phyloP scores from a whole-genome alignment of 64 coral and sea anemone species.

The Pocillopora verrucosa region DNA sequence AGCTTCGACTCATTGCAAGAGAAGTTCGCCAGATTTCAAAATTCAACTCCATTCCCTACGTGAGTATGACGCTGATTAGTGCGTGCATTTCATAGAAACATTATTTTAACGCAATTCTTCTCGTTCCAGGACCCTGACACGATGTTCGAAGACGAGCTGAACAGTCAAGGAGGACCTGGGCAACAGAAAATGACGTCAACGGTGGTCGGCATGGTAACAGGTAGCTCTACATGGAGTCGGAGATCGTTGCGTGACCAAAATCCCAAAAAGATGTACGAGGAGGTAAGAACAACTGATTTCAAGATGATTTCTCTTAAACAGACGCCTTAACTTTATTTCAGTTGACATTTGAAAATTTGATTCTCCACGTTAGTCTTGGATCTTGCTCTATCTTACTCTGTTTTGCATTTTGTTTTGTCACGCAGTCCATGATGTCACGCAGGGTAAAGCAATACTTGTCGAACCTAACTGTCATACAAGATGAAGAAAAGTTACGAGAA shows the following conservation, averaged over 20 bases:
- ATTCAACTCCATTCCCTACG: slow-evolving; percentile 79
- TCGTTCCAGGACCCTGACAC: slow-evolving; percentile 58
- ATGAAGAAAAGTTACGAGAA: slow-evolving; percentile 80
- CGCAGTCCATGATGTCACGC: slow-evolving; percentile 76
- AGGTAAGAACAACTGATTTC: slow-evolving; percentile 42
- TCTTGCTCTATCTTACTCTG: not conserved
- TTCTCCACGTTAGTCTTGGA: too few species aligned
- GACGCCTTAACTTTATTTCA: too few species aligned
- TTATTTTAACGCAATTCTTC: not conserved
- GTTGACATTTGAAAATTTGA: too few species aligned
- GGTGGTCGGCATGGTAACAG: slow-evolving; percentile 91
- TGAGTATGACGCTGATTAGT: slow-evolving; percentile 30
- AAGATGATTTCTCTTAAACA: not conserved
- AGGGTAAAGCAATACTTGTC: slow-evolving; percentile 67
- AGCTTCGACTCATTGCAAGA: slow-evolving; percentile 88
- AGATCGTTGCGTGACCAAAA: slow-evolving; percentile 71
- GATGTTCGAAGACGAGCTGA: slow-evolving; percentile 79
- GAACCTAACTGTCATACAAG: slow-evolving; percentile 61
- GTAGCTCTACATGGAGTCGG: slow-evolving; percentile 68
- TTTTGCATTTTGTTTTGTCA: not conserved
- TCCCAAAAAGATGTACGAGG: slow-evolving; percentile 84
- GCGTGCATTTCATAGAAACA: not conserved
- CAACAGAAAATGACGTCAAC: slow-evolving; percentile 87
- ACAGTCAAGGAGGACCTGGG: slow-evolving; percentile 53
- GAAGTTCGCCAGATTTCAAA: slow-evolving; percentile 86